These are phyloP conservation scores for Euura lappo DNA, from an alignment of 1,140 invertebrate genomes.

Conservation along the genomic window DNA sequence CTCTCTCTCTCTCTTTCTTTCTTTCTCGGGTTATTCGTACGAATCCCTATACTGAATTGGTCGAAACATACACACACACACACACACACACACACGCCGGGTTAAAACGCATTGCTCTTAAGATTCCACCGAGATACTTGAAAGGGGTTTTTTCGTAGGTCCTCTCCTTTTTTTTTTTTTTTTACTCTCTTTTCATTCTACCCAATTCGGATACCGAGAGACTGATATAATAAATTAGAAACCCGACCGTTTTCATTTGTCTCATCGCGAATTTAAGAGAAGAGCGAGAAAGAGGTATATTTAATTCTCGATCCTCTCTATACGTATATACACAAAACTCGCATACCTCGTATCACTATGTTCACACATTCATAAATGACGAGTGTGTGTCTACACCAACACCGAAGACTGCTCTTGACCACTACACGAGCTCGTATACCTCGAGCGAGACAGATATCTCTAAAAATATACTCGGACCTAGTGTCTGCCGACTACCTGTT, in stretches of 20 bases:
- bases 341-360: no score
- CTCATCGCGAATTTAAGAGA: no score
- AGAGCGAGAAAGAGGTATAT: no score
- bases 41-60: no score
- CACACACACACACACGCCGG: constrained; percentile 21
- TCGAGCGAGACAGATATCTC: not conserved
- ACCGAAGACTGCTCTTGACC: constrained; percentile 2
- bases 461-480: constrained; percentile 5
- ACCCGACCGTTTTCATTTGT: no score
- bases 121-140: constrained; percentile 28
- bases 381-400: not conserved
- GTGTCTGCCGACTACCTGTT: not conserved
- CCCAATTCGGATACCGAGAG: no score
- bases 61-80: no score
- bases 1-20: constrained; percentile 15
- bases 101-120: constrained; percentile 39
- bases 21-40: not conserved
- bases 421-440: not conserved
- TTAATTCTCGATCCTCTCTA: no score
- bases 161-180: not conserved
- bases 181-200: not conserved
- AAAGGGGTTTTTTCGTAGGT: not conserved
- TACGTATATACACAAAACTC: no score
- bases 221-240: no score
- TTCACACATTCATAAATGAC: no score